Evolutionary conservation across 2,888 invertebrate species (phyloP), one percentile per base, ranked within the genome.

Genomic region (Vanessa cardui): DNA sequence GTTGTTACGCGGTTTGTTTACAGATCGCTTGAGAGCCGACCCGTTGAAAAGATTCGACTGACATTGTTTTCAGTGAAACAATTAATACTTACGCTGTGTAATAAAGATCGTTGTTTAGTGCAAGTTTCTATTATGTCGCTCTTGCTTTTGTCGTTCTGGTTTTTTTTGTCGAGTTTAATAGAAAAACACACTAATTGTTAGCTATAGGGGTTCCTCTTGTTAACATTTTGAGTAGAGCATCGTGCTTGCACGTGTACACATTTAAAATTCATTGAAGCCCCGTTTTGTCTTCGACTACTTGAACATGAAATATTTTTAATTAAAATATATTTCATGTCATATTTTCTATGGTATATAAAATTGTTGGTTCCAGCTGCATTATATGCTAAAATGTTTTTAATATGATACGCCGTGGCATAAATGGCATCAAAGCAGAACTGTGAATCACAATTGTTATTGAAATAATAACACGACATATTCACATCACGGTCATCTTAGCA

Each of bases 1-100:
- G n/a, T 72, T 68, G 71, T 73, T 74, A 70, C 70, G 63, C 71
- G 62, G 71, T 75, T 79, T 77, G 76, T 79, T 77, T 76, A 76
- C 72, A 60, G 58, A 65, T 66, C 66, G 75, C 60, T 33, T 64
- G 58, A 62, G 18, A 2, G 31, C n/a, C n/a, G 63, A 15, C 6
- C 26, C 18, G 31, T 45, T 59, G 26, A 52, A 52, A 50, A 52
- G 50, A 18, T 64, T 58, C 44, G 21, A 12, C 49, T 44, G 39
- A 46, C 31, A 52, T 45, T 52, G 20, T 65, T 60, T 65, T 46
- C 33, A 39, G 16, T 44, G 26, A 12, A 59, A 52, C 44, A 46
- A 16, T 59, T 46, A 46, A 26, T 59, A 46, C 46, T 59, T 47
- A 20, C 15, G 15, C 39, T 20, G 20, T 20, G 20, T 58, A 47